These are phyloP conservation scores for Ricordea florida DNA, from an alignment of 92 coral and sea anemone species.

Conservation along the genomic window DNA sequence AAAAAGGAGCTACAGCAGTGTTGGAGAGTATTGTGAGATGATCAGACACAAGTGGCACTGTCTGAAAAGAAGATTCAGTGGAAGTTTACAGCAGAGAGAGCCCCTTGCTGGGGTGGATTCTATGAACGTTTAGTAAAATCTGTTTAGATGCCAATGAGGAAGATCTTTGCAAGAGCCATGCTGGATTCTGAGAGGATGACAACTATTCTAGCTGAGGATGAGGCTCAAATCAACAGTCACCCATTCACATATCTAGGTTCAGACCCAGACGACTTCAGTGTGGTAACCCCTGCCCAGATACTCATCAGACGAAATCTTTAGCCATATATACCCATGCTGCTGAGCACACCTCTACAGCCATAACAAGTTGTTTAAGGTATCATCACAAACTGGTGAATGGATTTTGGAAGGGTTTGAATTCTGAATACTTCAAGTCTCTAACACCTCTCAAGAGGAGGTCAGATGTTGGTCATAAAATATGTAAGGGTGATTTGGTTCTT, in stretches of 20 bases:
- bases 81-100: conserved; percentile 34
- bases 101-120: conserved; percentile 19
- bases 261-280: conserved; percentile 37
- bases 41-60: not conserved
- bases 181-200: conserved; percentile 20
- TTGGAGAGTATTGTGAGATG: conserved; percentile 5
- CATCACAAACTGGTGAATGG: conserved; percentile 25
- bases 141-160: conserved; percentile 16
- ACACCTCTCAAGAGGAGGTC: conserved; percentile 33
- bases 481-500: conserved; percentile 43
- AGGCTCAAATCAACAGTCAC: conserved; percentile 21
- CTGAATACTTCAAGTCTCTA: conserved; percentile 38
- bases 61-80: conserved; percentile 21
- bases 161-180: conserved; percentile 13
- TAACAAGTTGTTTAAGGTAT: conserved; percentile 29
- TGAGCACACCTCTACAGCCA: conserved; percentile 32
- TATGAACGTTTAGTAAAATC: conserved; percentile 7
- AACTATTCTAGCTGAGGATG: conserved; percentile 20
- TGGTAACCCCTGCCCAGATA: conserved; percentile 25
- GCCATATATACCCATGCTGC: not conserved
- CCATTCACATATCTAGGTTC: conserved; percentile 18
- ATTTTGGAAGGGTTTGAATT: conserved; percentile 49
- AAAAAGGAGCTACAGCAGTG: conserved; percentile 23
- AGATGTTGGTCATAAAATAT: not conserved
- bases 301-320: conserved; percentile 30